Evolutionary conservation across 1,140 invertebrate genomes (phyloP), one percentile per base, ranked within the genome.

Genomic region (Bradynema listronoti): DNA sequence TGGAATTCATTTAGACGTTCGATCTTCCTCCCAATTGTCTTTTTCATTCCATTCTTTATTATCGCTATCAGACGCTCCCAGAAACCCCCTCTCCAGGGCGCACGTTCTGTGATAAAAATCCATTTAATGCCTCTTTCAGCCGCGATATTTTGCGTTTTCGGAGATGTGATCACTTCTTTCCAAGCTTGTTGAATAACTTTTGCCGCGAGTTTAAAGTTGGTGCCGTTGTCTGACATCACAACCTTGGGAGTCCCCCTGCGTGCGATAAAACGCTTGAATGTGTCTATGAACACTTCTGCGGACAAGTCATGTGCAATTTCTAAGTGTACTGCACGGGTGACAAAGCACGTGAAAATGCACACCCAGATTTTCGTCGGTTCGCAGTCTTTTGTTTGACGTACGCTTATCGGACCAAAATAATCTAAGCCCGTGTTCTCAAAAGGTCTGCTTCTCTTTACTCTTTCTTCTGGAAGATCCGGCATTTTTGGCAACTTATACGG

Each of bases 31-130:
- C 11, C 71, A 19, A 50, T 45, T 60, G 11, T 29, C 11, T 25
- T 45, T 29, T 9, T 63, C 71, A 9, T 72, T 39, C 14, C 55
- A 41, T 59, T 80, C 80, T 9, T 78, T 50, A 5, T 79, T 25
- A 0, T 75, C 50, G 9, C 58, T 45, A 63, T 74, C 67, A 29
- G 53, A 79, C 46, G 52, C 81, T 73, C 57, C 61, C 76, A 14
- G 64, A 73, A 7, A 78, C 80, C n/a, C 79, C 79, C n/a, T 70
- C 72, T 78, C 79, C 81, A 82, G 5, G 79, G 63, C 3, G 77
- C 69, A 16, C 60, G 58, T 4, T 72, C 69, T 11, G 77, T 67
- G 52, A 69, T 78, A 51, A 79, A 81, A 25, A 59, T 57, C 79
- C 79, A 81, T 39, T 16, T 27, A 16, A 64, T 62, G 7, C 27